Percentiles rank a stretch among this genome's conserved stretches.
phyloP scores from a whole-genome alignment of 1,140 invertebrate genomes.

The Ips typographus region DNA sequence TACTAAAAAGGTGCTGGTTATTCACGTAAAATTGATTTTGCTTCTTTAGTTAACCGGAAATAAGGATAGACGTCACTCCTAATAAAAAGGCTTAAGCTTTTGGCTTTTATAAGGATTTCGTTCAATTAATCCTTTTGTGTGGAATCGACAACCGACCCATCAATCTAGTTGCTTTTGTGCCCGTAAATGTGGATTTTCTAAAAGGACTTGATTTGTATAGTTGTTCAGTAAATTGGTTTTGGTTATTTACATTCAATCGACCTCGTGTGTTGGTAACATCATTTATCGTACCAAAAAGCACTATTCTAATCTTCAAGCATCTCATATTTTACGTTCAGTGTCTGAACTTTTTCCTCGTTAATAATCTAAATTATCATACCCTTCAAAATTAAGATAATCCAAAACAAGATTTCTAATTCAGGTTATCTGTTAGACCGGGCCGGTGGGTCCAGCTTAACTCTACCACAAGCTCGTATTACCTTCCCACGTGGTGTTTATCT shows the following conservation, averaged over 20 bases:
- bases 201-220: neutral
- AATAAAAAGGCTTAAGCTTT: constrained; percentile 28
- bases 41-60: constrained; percentile 16
- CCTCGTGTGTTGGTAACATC: too few species aligned
- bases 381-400: constrained; percentile 35
- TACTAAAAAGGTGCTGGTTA: constrained; percentile 11
- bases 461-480: constrained; percentile 22
- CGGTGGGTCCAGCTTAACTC: constrained; percentile 24
- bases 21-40: constrained; percentile 25
- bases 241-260: too few species aligned
- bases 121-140: constrained; percentile 23
- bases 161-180: constrained; percentile 16
- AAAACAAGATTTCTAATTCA: constrained; percentile 36
- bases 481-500: constrained; percentile 35
- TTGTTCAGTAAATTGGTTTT: too few species aligned
- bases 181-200: neutral
- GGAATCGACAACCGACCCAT: constrained; percentile 13
- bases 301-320: neutral
- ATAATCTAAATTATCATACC: constrained; percentile 24
- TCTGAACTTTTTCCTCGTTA: constrained; percentile 19
- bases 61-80: constrained; percentile 18
- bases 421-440: constrained; percentile 26
- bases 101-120: constrained; percentile 19
- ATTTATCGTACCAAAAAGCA: too few species aligned
- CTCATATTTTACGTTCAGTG: neutral